A percentile compares a stretch with the other conserved stretches of the same genome.
Conservation (phyloP, 2,113 vertebrate species). For the Cygnus buccinator region DNA sequence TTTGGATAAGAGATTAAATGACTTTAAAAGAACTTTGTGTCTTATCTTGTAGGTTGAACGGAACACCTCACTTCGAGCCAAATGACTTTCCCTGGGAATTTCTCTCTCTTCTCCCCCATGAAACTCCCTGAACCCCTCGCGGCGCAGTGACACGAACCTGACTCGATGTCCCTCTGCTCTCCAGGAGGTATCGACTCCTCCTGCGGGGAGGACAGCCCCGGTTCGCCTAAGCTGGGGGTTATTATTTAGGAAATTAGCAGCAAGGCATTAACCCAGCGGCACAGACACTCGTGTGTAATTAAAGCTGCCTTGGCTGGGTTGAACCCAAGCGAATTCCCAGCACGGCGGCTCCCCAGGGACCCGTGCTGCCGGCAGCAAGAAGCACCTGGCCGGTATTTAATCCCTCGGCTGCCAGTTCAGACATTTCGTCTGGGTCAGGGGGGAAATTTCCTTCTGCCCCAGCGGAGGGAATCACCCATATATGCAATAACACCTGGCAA, state of each 20-base stretch:
- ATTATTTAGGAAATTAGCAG: neutral
- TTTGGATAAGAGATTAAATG: fast-evolving
- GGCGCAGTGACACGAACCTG: neutral
- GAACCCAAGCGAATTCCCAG: neutral
- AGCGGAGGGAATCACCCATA: neutral
- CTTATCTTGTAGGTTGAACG: neutral
- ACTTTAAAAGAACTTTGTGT: neutral
- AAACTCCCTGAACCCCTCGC: neutral
- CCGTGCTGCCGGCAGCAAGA: neutral
- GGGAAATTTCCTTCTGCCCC: neutral
- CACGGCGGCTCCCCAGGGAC: neutral
- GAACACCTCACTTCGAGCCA: neutral
- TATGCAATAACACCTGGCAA: neutral
- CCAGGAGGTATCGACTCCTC: neutral
- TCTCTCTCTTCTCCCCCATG: neutral
- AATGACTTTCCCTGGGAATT: neutral
- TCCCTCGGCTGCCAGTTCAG: neutral
- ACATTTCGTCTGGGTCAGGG: fast-evolving
- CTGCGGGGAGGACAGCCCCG: fast-evolving
- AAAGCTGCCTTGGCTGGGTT: neutral
- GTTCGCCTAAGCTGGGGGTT: neutral
- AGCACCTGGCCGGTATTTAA: neutral
- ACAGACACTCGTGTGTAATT: fast-evolving
- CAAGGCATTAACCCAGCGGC: neutral
- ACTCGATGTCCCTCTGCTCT: fast-evolving